A percentile compares a stretch with the other conserved stretches of the same genome.
Conservation (phyloP, 2,888 invertebrate species). For the Myathropa florea region DNA sequence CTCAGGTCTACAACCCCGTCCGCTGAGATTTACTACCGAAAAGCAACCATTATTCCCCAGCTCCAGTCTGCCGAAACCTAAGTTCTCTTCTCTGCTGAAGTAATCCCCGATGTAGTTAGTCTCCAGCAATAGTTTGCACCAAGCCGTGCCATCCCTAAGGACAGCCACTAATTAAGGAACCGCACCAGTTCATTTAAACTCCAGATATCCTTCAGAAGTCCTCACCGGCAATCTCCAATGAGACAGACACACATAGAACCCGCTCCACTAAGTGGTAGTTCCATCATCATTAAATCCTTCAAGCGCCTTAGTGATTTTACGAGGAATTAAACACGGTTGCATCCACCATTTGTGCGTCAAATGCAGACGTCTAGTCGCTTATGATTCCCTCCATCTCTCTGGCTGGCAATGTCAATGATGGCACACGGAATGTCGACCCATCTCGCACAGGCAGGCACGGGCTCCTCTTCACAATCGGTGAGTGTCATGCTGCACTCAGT, state of each 20-base stretch:
- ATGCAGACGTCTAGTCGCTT: background rate
- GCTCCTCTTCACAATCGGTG: background rate
- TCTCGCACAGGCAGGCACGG: too few species aligned
- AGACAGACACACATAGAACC: too few species aligned
- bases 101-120: background rate
- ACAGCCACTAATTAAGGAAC: background rate
- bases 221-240: too few species aligned
- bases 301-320: background rate
- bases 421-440: too few species aligned
- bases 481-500: too few species aligned
- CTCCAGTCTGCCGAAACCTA: background rate
- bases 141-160: background rate
- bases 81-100: background rate
- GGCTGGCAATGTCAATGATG: too few species aligned
- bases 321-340: background rate
- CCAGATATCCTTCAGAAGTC: background rate
- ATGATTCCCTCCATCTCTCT: too few species aligned
- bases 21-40: too few species aligned
- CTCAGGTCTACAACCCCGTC: too few species aligned
- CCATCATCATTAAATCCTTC: background rate
- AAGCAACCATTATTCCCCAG: too few species aligned
- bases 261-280: too few species aligned
- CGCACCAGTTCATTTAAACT: background rate
- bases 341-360: background rate
- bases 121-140: background rate